Evolutionary conservation across 2,888 invertebrate species (phyloP), one percentile per base, ranked within the genome.

Genomic region (Sinelater perroti): DNA sequence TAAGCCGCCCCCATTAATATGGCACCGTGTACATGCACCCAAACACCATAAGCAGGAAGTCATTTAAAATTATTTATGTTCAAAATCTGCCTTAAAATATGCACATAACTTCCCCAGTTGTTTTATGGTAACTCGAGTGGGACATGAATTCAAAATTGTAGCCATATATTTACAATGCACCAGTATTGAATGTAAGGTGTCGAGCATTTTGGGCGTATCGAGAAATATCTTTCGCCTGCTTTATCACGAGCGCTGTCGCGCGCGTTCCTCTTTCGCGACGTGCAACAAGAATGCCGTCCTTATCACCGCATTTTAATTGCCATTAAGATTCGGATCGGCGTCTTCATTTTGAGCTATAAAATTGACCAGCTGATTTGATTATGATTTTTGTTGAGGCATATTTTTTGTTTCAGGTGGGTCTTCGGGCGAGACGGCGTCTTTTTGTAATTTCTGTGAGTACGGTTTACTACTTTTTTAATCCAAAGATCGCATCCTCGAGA

Each of bases 281-380:
- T 30, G 18, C 13, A 20, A 35, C 47, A 33, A 47, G 46, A 35
- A 33, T 31, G 28, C 45, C 45, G 45, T 30, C 45, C 45, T 45
- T 45, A 45, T 45, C 45, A 31, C 17, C 14, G 45, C 31, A 45
- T 18, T 45, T 45, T 45, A 45, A 20, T 18, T 45, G 45, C 31
- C 45, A 30, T 45, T 45, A 45, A 30, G 45, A 45, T 45, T 45
- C 31, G 18, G 45, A 45, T 45, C 30, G 44, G 26, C 44, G 46
- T 46, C 47, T 47, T 47, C 35, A 35, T 47, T 47, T 47, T 47
- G 21, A 35, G 47, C 16, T n/a, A n/a, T n/a, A n/a, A n/a, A n/a
- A n/a, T n/a, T n/a, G n/a, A n/a, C n/a, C n/a, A n/a, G n/a, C n/a
- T n/a, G n/a, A n/a, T n/a, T n/a, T n/a, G n/a, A n/a, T n/a, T n/a